Evolutionary conservation across 2,113 vertebrate species (phyloP).

Genomic region (Sterna hirundo): DNA sequence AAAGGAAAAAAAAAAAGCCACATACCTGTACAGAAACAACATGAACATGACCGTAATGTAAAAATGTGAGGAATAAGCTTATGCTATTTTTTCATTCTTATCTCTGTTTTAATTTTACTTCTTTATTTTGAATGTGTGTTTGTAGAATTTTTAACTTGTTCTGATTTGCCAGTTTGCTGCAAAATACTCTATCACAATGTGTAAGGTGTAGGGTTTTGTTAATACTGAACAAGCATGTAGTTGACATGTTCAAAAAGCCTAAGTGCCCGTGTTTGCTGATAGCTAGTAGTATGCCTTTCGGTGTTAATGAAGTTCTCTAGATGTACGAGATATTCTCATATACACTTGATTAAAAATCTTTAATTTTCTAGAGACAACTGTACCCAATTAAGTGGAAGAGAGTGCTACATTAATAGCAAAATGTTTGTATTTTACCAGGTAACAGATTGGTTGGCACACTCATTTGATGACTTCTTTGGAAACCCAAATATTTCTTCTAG

Average conservation of each 20-base stretch:
- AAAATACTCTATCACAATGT: neutral
- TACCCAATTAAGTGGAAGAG: neutral
- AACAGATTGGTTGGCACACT: conserved; percentile 79
- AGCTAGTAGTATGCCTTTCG: neutral
- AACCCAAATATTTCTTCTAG: conserved; percentile 6
- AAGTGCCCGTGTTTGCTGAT: neutral
- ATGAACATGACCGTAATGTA: neutral
- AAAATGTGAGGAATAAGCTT: neutral
- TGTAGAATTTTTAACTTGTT: neutral
- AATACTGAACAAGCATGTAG: neutral
- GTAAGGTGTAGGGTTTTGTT: neutral
- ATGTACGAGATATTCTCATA: accelerated
- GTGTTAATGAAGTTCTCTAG: neutral
- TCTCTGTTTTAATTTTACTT: neutral
- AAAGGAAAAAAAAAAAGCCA: no score
- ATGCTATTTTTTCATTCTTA: neutral
- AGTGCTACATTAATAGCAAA: neutral
- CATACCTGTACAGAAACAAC: accelerated
- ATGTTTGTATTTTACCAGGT: conserved; percentile 50
- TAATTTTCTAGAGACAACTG: accelerated
- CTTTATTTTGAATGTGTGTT: neutral
- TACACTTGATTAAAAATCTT: neutral
- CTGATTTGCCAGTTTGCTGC: neutral
- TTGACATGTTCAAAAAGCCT: accelerated
- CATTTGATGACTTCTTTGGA: conserved; percentile 79